These are phyloP conservation scores for Pyrocoelia pectoralis DNA, from an alignment of 2,888 invertebrate genomes.

Conservation along the genomic window DNA sequence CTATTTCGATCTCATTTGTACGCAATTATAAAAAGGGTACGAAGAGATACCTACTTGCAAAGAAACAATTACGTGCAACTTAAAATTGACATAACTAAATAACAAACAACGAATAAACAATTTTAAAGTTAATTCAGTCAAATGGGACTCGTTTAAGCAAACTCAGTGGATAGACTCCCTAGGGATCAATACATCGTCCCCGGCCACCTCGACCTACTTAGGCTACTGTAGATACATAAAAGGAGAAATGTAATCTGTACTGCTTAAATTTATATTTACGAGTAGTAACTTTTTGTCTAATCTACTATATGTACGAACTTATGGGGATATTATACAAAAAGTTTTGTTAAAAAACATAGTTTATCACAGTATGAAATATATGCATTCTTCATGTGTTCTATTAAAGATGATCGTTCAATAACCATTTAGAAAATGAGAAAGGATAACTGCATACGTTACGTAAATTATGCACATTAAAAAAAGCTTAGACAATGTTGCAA, in stretches of 20 bases:
- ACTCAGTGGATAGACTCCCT: slow-evolving; percentile 30
- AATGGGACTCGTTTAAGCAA: slow-evolving; percentile 33
- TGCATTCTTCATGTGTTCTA: no score
- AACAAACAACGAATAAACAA: slow-evolving; percentile 16
- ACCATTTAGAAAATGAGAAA: no score
- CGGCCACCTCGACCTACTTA: slow-evolving; percentile 39
- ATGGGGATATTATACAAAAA: no score
- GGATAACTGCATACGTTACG: no score
- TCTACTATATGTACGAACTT: no score
- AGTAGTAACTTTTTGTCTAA: background rate
- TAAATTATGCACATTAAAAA: no score
- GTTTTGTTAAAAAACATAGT: no score
- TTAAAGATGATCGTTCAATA: no score
- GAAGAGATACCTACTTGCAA: background rate
- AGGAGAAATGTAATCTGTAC: slow-evolving; percentile 11
- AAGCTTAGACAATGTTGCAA: no score
- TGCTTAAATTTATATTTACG: background rate
- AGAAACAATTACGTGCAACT: background rate
- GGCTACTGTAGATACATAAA: slow-evolving; percentile 25
- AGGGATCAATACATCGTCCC: slow-evolving; percentile 40
- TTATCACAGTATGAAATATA: no score
- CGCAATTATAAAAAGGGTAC: no score
- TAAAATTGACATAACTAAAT: background rate
- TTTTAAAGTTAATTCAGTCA: slow-evolving; percentile 27
- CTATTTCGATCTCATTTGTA: no score